Evolutionary conservation across 2,797 vertebrate genomes (phyloP).

Genomic region (Lagorchestes hirsutus): DNA sequence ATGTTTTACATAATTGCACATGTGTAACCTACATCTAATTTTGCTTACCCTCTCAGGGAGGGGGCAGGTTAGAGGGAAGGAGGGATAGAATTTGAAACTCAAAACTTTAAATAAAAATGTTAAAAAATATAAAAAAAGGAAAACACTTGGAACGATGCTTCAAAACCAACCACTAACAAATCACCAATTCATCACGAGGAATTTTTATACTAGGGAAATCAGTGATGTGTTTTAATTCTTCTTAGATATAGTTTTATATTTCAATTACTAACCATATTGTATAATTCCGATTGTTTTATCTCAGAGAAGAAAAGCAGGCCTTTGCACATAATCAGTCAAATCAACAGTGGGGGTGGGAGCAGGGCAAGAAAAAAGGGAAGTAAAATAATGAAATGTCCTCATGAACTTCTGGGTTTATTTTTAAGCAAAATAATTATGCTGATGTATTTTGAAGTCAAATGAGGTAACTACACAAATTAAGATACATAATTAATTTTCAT

Average conservation of each 20-base stretch:
- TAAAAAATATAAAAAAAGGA: background rate
- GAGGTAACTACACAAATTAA: background rate
- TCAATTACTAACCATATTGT: background rate
- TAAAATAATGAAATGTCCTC: background rate
- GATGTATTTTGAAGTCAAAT: background rate
- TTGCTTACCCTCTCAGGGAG: background rate
- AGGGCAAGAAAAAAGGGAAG: background rate
- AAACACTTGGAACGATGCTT: background rate
- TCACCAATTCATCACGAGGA: background rate
- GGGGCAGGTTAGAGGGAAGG: too few relatives aligned
- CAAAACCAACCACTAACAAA: background rate
- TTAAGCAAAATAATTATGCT: background rate
- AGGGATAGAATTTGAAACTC: background rate
- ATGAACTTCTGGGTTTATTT: background rate
- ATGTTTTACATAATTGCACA: background rate
- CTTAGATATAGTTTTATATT: background rate
- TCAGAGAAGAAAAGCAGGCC: background rate
- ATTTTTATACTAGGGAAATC: background rate
- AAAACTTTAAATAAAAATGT: background rate
- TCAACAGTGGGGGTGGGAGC: background rate
- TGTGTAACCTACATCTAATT: background rate
- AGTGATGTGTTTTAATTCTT: background rate
- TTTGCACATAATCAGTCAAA: background rate
- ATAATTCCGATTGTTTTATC: background rate
- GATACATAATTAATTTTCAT: background rate